Percentiles rank a stretch among this genome's conserved stretches.
phyloP scores from a whole-genome alignment of 2,113 vertebrate species.

The Dasyornis broadbenti region DNA sequence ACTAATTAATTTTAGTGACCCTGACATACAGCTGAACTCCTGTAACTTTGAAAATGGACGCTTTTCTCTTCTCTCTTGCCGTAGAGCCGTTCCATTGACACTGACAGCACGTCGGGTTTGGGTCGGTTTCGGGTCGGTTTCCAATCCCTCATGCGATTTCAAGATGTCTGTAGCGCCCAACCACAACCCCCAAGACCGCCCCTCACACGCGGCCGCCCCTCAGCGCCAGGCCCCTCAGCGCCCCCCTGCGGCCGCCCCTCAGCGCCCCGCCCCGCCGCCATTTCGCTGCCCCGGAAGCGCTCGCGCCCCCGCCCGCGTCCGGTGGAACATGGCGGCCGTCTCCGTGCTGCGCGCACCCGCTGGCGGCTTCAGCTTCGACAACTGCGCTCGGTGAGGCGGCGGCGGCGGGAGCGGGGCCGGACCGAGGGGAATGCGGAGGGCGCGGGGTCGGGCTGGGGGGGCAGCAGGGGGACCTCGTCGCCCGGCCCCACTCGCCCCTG shows the following conservation, averaged over 20 bases:
- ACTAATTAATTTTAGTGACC: neutral
- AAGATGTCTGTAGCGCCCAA: too few relatives aligned
- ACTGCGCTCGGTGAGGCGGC: slow-evolving; percentile 81
- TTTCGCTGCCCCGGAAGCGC: neutral
- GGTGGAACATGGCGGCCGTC: slow-evolving; percentile 79
- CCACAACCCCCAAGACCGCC: too few relatives aligned
- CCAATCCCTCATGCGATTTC: too few relatives aligned
- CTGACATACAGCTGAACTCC: too few relatives aligned
- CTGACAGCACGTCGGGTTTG: fast-evolving
- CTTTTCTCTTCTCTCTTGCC: too few relatives aligned
- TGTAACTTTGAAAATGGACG: neutral
- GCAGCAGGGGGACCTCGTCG: too few relatives aligned
- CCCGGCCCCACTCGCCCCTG: neutral
- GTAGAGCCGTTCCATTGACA: too few relatives aligned
- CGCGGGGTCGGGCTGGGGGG: fast-evolving
- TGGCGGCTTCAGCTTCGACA: slow-evolving; percentile 89
- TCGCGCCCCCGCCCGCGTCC: neutral
- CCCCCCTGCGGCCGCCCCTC: neutral
- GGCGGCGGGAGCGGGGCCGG: neutral
- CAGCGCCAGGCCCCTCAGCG: neutral
- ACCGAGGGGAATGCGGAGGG: neutral
- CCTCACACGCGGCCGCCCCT: neutral
- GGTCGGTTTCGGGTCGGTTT: fast-evolving
- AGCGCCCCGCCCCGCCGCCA: neutral
- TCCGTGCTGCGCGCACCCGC: slow-evolving; percentile 56